phyloP scores from a whole-genome alignment of 2,888 invertebrate genomes.

The Caenorhabditis zanzibari region DNA sequence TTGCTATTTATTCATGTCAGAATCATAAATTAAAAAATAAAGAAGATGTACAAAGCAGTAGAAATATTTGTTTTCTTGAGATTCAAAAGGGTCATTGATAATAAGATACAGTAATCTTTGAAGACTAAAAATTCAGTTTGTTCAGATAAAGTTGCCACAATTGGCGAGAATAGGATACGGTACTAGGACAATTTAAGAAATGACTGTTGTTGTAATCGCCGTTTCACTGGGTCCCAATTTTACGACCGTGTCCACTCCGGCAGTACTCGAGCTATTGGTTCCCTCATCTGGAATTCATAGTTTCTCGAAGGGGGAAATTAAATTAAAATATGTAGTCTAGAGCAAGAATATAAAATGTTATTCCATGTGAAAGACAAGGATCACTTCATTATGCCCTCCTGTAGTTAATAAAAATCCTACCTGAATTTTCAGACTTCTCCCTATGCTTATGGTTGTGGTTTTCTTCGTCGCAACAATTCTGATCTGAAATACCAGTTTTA shows the following conservation, averaged over 20 bases:
- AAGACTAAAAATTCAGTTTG: constrained; percentile 14
- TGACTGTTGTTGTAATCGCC: constrained; percentile 62
- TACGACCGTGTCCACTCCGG: constrained; percentile 62
- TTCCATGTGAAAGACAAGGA: neutral
- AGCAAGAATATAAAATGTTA: neutral
- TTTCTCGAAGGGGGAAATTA: neutral
- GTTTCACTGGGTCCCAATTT: constrained; percentile 55
- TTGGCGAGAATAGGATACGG: neutral
- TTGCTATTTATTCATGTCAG: neutral
- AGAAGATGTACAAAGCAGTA: neutral
- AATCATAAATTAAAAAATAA: constrained; percentile 23
- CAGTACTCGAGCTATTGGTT: constrained; percentile 58
- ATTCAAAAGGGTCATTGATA: neutral
- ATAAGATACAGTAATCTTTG: neutral
- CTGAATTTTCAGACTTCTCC: constrained; percentile 58
- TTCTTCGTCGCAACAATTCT: constrained; percentile 49
- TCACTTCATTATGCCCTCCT: no score
- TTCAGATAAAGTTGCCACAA: constrained; percentile 14
- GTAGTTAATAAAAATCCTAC: constrained; percentile 4
- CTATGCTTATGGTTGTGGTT: constrained; percentile 59
- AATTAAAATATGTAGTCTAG: neutral
- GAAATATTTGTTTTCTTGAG: neutral
- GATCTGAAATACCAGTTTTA: constrained; percentile 34
- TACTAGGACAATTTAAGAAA: constrained; percentile 25
- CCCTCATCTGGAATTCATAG: constrained; percentile 58